A percentile compares a stretch with the other conserved stretches of the same genome.
phyloP scores from a whole-genome alignment of 2,797 vertebrate genomes.

The Rhinella marina region DNA sequence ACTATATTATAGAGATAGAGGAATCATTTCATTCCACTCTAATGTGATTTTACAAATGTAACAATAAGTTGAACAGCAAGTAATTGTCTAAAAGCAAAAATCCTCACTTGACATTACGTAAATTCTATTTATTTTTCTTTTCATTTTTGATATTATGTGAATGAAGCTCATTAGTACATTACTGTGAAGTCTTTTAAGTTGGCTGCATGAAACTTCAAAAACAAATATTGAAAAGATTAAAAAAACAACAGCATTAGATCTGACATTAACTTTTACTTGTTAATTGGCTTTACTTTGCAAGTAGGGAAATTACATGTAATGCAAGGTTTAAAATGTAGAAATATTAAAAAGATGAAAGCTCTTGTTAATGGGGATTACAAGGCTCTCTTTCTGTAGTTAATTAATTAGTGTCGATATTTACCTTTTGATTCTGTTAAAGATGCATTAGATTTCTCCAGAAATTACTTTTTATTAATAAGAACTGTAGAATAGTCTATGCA shows the following conservation, averaged over 20 bases:
- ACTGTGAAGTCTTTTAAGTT: slow-evolving; percentile 63
- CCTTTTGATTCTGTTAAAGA: slow-evolving; percentile 59
- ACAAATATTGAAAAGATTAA: slow-evolving; percentile 61
- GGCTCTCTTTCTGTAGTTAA: slow-evolving; percentile 59
- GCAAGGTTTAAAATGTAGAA: slow-evolving; percentile 53
- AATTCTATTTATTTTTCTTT: slow-evolving; percentile 56
- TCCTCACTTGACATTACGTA: slow-evolving; percentile 57
- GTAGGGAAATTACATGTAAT: slow-evolving; percentile 44
- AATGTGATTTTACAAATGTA: slow-evolving; percentile 8
- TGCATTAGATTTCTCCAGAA: slow-evolving; percentile 41
- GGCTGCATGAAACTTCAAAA: slow-evolving; percentile 61
- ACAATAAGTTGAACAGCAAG: slow-evolving; percentile 6
- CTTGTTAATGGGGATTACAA: slow-evolving; percentile 60
- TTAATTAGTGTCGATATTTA: slow-evolving; percentile 61
- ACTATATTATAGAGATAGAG: neutral
- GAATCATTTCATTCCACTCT: neutral
- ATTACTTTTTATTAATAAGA: slow-evolving; percentile 13
- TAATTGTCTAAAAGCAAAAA: slow-evolving; percentile 34
- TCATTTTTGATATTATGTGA: slow-evolving; percentile 56
- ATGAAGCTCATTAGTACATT: slow-evolving; percentile 64
- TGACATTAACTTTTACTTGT: slow-evolving; percentile 63
- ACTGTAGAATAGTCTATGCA: neutral
- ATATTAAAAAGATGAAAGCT: slow-evolving; percentile 51
- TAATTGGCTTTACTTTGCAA: slow-evolving; percentile 55
- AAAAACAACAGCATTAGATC: slow-evolving; percentile 62